These are phyloP conservation scores for Pegea sp. DNA, from an alignment of 23 tunicate species.

Conservation along the genomic window DNA sequence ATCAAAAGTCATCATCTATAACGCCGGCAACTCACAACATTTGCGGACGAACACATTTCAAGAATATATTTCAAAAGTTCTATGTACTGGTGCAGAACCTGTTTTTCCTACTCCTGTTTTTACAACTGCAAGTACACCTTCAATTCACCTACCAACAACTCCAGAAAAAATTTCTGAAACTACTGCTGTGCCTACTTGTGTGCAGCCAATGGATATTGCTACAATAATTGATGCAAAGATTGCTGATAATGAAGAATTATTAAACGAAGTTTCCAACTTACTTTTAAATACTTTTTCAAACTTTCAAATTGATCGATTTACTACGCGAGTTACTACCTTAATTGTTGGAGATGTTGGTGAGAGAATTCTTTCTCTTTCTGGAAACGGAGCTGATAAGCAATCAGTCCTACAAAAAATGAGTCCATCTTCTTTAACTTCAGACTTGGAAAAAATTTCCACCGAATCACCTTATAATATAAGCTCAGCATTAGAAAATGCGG, in stretches of 20 bases:
- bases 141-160: neutral
- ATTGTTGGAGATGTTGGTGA: no score
- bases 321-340: no score
- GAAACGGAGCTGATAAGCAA: no score
- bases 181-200: slow-evolving; percentile 5
- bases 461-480: neutral
- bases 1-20: no score
- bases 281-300: slow-evolving; percentile 3
- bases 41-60: no score
- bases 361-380: no score
- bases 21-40: no score
- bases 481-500: neutral
- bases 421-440: no score
- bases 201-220: slow-evolving; percentile 3
- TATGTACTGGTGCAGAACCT: neutral
- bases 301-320: no score
- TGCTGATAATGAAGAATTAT: neutral
- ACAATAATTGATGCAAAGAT: slow-evolving; percentile 1
- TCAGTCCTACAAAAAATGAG: no score
- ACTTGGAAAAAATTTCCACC: no score
- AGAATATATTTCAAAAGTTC: no score
- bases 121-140: neutral
- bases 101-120: neutral
- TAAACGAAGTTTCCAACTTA: neutral
- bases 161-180: neutral